phyloP scores from a whole-genome alignment of 2,113 vertebrate species.

The Noctilio leporinus region DNA sequence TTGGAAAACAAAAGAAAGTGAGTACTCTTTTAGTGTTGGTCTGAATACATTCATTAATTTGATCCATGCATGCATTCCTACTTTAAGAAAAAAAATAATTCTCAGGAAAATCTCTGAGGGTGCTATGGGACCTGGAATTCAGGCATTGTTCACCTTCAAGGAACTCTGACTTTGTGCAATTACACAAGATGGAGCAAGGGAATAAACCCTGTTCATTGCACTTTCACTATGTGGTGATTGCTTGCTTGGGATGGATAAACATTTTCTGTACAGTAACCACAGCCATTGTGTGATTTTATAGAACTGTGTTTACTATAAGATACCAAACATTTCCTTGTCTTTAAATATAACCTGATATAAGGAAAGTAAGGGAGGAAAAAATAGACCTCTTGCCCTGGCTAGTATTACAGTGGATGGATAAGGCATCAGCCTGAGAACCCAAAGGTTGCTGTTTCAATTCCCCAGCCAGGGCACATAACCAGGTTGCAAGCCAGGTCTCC shows the following conservation, averaged over 20 bases:
- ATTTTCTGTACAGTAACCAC: neutral
- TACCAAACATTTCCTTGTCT: neutral
- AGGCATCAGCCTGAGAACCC: too few relatives aligned
- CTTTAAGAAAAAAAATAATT: neutral
- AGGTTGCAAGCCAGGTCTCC: too few relatives aligned
- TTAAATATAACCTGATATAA: neutral
- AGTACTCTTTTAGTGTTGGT: neutral
- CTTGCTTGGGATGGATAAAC: neutral
- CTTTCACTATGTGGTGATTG: neutral
- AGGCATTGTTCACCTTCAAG: neutral
- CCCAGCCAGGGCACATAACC: too few relatives aligned
- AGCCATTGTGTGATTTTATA: neutral
- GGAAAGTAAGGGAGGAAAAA: neutral
- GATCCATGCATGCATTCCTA: neutral
- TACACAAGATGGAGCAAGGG: neutral
- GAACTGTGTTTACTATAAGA: neutral
- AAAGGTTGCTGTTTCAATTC: too few relatives aligned
- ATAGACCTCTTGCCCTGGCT: too few relatives aligned
- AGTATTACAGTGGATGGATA: too few relatives aligned
- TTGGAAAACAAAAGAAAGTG: neutral
- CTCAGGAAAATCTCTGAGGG: neutral
- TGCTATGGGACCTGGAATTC: accelerated
- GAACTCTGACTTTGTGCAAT: neutral
- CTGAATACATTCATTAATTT: neutral
- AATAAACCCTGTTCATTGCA: neutral